phyloP scores from a whole-genome alignment of 2,797 vertebrate species.

The Pteronotus mesoamericanus region DNA sequence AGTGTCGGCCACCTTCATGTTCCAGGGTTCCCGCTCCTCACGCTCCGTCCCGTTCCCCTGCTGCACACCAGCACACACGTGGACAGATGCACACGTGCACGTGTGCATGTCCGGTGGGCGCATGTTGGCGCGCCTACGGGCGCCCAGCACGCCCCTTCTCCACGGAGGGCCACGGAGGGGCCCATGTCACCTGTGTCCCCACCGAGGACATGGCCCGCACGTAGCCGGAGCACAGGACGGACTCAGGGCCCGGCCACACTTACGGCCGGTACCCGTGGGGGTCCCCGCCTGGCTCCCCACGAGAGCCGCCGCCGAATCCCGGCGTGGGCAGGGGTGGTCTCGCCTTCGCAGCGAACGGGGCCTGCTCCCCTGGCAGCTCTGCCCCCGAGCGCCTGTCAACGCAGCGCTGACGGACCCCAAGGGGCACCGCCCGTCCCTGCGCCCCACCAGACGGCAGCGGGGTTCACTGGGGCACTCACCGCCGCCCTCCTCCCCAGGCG shows the following conservation, averaged over 20 bases:
- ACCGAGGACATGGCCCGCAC: fast-evolving
- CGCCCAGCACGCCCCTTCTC: fast-evolving
- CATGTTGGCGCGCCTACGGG: fast-evolving
- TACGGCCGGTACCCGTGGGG: fast-evolving
- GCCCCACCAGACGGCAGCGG: neutral
- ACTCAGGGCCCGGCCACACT: neutral
- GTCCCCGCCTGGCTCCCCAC: neutral
- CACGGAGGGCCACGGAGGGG: fast-evolving
- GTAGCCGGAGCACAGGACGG: no score
- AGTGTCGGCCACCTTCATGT: neutral
- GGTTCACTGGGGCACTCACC: neutral
- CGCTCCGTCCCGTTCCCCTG: fast-evolving
- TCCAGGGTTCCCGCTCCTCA: fast-evolving
- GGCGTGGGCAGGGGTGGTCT: neutral
- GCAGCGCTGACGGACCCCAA: neutral
- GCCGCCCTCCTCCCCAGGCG: neutral
- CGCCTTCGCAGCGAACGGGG: neutral
- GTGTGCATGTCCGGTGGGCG: fast-evolving
- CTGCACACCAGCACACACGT: neutral
- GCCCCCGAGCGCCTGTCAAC: neutral
- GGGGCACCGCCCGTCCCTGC: neutral
- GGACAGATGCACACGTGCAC: fast-evolving
- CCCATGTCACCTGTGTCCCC: fast-evolving
- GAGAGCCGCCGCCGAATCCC: conserved; percentile 31
- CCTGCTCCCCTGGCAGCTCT: neutral